Conservation (phyloP, 1,140 invertebrate genomes). For the Panulirus ornatus region DNA sequence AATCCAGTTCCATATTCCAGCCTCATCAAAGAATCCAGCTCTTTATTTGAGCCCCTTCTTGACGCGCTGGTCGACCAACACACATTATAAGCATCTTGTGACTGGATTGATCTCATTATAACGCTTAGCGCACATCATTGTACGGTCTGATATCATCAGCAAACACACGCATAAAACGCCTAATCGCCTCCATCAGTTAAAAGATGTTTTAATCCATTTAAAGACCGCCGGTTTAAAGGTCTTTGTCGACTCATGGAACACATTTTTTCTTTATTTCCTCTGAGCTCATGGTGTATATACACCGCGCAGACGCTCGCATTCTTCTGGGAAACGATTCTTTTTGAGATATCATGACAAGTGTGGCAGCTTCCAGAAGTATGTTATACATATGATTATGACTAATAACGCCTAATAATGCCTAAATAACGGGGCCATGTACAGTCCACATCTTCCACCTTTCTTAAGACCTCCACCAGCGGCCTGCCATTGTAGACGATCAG, state of each 20-base stretch:
- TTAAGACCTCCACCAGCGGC: background rate
- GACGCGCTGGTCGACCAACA: background rate
- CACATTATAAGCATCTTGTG: slow-evolving; percentile 19
- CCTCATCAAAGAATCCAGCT: too few relatives aligned
- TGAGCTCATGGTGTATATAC: too few relatives aligned
- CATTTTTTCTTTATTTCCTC: too few relatives aligned
- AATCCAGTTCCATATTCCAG: background rate
- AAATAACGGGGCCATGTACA: too few relatives aligned
- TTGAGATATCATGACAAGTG: too few relatives aligned
- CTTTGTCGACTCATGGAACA: background rate
- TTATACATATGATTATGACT: too few relatives aligned
- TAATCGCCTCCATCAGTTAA: slow-evolving; percentile 30
- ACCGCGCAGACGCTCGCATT: too few relatives aligned
- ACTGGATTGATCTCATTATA: slow-evolving; percentile 49
- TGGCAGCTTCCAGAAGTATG: too few relatives aligned
- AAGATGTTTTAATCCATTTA: slow-evolving; percentile 53
- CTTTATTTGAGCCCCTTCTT: background rate
- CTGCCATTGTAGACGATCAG: slow-evolving; percentile 16
- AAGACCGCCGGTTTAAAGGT: slow-evolving; percentile 46
- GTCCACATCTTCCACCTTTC: slow-evolving; percentile 20
- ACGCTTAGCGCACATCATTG: slow-evolving; percentile 48
- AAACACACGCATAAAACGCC: slow-evolving; percentile 31
- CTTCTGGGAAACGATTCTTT: too few relatives aligned
- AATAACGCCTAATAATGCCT: too few relatives aligned
- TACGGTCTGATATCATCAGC: slow-evolving; percentile 51